These are phyloP conservation scores for Sebastes schlegelii DNA, from an alignment of 2,113 vertebrate genomes.

Conservation along the genomic window DNA sequence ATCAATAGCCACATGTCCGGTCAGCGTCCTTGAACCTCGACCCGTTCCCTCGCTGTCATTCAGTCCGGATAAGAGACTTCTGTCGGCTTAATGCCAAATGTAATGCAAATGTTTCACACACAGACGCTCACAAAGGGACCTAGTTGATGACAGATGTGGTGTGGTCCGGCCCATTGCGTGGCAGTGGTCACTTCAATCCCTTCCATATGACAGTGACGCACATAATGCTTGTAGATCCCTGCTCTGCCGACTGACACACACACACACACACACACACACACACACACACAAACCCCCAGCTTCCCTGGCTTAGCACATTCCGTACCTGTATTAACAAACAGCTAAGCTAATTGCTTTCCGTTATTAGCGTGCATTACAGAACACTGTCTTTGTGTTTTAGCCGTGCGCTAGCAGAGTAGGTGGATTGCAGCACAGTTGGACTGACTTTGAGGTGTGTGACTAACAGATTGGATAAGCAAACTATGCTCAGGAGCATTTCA, in stretches of 20 bases:
- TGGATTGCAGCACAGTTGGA: constrained; percentile 28
- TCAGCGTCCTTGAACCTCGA: constrained; percentile 20
- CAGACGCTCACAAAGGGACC: constrained; percentile 11
- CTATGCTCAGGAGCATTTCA: not conserved
- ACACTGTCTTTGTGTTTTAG: constrained; percentile 36
- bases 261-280: constrained; percentile 78
- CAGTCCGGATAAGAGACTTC: not conserved
- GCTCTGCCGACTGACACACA: constrained; percentile 88
- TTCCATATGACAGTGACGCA: constrained; percentile 94
- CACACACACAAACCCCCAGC: constrained; percentile 44
- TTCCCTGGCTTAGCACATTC: constrained; percentile 92
- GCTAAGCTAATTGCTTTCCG: constrained; percentile 86
- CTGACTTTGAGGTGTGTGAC: not conserved
- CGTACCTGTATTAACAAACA: constrained; percentile 89
- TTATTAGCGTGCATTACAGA: constrained; percentile 34
- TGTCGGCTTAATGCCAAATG: not conserved
- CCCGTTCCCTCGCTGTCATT: constrained; percentile 15
- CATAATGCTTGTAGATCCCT: constrained; percentile 88
- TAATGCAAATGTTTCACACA: constrained; percentile 9
- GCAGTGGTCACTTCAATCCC: constrained; percentile 88
- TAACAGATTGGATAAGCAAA: constrained; percentile 5
- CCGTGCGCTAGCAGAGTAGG: constrained; percentile 14
- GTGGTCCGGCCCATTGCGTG: constrained; percentile 80
- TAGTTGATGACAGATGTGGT: constrained; percentile 62
- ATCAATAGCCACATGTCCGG: constrained; percentile 16